Evolutionary conservation across 2,888 invertebrate species (phyloP), one percentile per base, ranked within the genome.

Genomic region (Cheilosia variabilis): DNA sequence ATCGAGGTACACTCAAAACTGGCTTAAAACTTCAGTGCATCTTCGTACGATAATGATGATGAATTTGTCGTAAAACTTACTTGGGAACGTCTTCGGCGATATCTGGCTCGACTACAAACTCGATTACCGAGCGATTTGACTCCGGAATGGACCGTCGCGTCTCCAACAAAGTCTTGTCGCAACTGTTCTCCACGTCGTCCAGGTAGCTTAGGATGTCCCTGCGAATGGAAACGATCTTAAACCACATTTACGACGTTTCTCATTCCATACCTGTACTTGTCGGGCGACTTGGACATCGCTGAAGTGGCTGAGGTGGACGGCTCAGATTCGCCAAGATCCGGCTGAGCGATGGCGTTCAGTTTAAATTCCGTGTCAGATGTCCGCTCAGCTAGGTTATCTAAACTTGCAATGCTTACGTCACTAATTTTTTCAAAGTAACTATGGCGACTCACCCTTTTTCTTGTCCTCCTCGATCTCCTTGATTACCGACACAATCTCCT

Each of bases 381-480:
- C 37, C 89, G 89, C 69, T 92, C 90, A 0, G 92, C 90, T 52
- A 89, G 89, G 53, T 91, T 91, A 43, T 91, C 91, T 91, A n/a
- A 5, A 68, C 55, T 37, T 0, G 0, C 2, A 57, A 27, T 9
- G 17, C 7, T 47, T 17, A 19, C 17, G 7, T 19, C 7, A n/a
- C 2, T 52, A 22, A 19, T 24, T 17, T 27, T 9, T 9, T 6
- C 10, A 17, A 2, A 17, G 0, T 1, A 13, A 1, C 1, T 7
- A 9, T 31, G 37, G 37, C 1, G 13, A 37, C 37, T 77, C 45
- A 92, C 92, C 92, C 87, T 89, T 89, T 63, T 90, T 91, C 41
- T 92, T 92, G 55, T 92, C 92, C 77, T 92, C 92, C 62, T 92
- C 92, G 22, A 92, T 92, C 83, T 92, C 92, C 68, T 92, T 92